A percentile compares a stretch with the other conserved stretches of the same genome.
These are phyloP conservation scores for Ametastegia equiseti DNA, from an alignment of 2,888 invertebrate genomes.

Conservation along the genomic window DNA sequence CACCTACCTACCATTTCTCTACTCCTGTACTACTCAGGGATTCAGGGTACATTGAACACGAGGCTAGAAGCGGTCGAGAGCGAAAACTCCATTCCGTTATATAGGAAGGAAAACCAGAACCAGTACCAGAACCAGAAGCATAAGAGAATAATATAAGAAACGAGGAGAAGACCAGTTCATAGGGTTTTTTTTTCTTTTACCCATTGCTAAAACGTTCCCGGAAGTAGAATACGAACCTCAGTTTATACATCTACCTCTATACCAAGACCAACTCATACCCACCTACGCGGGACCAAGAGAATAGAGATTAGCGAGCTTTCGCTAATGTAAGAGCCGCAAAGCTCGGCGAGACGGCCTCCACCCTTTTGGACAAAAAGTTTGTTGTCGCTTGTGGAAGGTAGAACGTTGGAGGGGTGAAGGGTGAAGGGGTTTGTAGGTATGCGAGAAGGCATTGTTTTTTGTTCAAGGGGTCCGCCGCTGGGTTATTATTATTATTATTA, in stretches of 20 bases:
- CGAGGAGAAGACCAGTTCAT: background rate
- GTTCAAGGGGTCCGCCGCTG: too few relatives aligned
- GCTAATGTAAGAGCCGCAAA: slow-evolving; percentile 10
- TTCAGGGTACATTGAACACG: slow-evolving; percentile 62
- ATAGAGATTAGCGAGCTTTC: slow-evolving; percentile 24
- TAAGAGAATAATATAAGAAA: background rate
- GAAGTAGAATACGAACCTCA: slow-evolving; percentile 1
- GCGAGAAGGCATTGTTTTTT: background rate
- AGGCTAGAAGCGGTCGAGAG: slow-evolving; percentile 57
- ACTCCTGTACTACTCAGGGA: slow-evolving; percentile 56
- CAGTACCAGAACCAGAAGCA: background rate
- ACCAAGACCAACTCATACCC: background rate
- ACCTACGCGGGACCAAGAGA: background rate
- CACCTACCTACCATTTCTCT: slow-evolving; percentile 36
- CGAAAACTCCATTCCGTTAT: slow-evolving; percentile 61
- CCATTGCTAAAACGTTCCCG: background rate
- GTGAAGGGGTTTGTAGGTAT: background rate
- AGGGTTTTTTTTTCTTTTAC: too few relatives aligned
- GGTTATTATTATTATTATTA: too few relatives aligned
- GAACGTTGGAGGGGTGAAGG: too few relatives aligned
- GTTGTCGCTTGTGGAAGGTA: background rate
- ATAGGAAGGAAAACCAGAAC: slow-evolving; percentile 5
- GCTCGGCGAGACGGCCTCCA: background rate
- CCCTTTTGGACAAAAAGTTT: slow-evolving; percentile 34
- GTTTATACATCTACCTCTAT: slow-evolving; percentile 5